A percentile compares a stretch with the other conserved stretches of the same genome.
Conservation (phyloP, 2,888 invertebrate genomes). For the Desoria tigrina region DNA sequence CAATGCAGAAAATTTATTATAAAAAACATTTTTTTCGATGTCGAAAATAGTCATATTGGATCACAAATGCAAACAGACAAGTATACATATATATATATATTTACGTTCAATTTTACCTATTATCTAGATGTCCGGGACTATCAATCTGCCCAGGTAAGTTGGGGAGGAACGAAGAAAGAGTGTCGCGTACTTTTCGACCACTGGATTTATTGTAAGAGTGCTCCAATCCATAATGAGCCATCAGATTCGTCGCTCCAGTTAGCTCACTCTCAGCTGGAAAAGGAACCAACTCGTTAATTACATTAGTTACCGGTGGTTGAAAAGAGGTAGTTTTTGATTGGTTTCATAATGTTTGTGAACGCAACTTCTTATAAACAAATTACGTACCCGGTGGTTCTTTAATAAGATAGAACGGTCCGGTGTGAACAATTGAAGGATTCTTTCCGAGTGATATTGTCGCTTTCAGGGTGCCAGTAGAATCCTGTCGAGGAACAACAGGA, state of each 20-base stretch:
- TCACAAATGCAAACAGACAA: no score
- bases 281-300: constrained; percentile 1
- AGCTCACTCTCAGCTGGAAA: constrained; percentile 79
- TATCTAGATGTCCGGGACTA: constrained; percentile 75
- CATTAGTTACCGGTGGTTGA: neutral
- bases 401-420: constrained; percentile 97
- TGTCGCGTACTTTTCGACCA: constrained; percentile 92
- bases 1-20: no score
- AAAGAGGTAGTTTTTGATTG: neutral
- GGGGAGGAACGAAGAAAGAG: constrained; percentile 90
- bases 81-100: no score
- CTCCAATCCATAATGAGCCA: constrained; percentile 93
- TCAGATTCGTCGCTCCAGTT: constrained; percentile 94
- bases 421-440: constrained; percentile 94
- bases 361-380: neutral
- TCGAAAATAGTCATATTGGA: no score
- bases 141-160: constrained; percentile 94
- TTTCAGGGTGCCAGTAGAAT: constrained; percentile 95
- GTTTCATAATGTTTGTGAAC: no score
- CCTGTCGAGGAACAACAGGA: constrained; percentile 92
- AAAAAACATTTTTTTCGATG: no score
- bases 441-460: constrained; percentile 96
- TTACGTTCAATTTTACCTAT: constrained; percentile 62
- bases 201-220: constrained; percentile 97
- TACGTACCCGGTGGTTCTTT: constrained; percentile 85